These are phyloP conservation scores for Cyphomyrus plagiostoma DNA, from an alignment of 2,113 vertebrate species.

Conservation along the genomic window DNA sequence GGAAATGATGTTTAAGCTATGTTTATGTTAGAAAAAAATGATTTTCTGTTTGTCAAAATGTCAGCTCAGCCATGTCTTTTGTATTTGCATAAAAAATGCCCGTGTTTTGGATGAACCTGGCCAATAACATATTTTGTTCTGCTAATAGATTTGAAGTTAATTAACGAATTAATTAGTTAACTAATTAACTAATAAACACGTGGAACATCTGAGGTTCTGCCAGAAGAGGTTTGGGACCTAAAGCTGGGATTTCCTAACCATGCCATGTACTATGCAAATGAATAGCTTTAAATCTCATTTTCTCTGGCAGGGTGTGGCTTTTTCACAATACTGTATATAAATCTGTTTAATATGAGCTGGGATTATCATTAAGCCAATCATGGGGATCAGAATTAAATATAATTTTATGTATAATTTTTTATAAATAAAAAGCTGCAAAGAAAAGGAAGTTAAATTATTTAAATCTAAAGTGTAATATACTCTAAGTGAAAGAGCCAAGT, in stretches of 20 bases:
- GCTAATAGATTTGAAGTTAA: neutral
- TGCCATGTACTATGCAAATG: neutral
- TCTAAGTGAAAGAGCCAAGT: too few relatives aligned
- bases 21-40: neutral
- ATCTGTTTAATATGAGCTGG: conserved; percentile 21
- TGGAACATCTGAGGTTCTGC: neutral
- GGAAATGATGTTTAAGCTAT: neutral
- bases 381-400: conserved; percentile 31
- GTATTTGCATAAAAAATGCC: neutral
- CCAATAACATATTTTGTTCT: neutral
- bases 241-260: neutral
- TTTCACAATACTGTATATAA: conserved; percentile 2
- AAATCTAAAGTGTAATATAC: neutral
- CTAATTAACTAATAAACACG: neutral
- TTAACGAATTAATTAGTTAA: neutral
- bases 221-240: neutral
- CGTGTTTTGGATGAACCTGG: neutral
- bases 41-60: neutral
- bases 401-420: conserved; percentile 29
- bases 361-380: conserved; percentile 29
- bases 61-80: neutral
- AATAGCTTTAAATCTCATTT: neutral
- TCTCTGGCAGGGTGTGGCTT: neutral
- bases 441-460: conserved; percentile 33
- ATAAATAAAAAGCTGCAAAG: conserved; percentile 14